Evolutionary conservation across 2,113 vertebrate genomes (phyloP).

Genomic region (Nothoprocta pentlandii): DNA sequence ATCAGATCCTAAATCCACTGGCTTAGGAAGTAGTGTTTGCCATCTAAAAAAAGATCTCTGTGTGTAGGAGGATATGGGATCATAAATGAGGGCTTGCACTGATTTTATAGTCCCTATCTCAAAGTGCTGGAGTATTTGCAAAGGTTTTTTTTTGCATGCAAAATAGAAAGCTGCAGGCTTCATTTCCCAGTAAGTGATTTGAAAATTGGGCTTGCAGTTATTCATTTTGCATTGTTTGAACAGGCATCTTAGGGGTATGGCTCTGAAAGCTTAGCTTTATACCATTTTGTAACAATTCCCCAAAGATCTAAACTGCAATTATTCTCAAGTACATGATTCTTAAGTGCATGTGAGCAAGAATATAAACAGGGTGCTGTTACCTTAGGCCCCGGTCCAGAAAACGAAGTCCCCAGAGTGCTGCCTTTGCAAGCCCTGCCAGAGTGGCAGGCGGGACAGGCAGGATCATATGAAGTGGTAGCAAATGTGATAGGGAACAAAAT

Average conservation of each 20-base stretch:
- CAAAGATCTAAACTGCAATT: background rate
- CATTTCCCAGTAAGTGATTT: background rate
- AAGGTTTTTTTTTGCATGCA: background rate
- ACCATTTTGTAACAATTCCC: background rate
- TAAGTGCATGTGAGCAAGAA: background rate
- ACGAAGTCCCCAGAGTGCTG: background rate
- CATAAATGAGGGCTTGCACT: background rate
- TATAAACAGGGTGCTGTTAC: background rate
- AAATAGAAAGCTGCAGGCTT: background rate
- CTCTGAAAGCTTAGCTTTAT: background rate
- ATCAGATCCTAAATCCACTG: background rate
- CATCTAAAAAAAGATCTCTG: background rate
- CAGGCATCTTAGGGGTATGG: background rate
- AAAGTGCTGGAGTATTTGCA: background rate
- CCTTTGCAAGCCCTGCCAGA: background rate
- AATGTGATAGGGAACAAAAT: background rate
- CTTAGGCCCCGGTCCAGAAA: background rate
- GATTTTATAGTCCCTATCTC: background rate
- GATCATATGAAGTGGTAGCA: background rate
- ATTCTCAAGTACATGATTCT: background rate
- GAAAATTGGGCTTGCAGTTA: background rate
- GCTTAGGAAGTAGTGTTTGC: background rate
- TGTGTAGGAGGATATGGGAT: background rate
- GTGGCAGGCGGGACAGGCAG: background rate
- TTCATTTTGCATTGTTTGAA: background rate